Evolutionary conservation across 2,113 vertebrate species (phyloP).

Genomic region (Falcunculus frontatus): DNA sequence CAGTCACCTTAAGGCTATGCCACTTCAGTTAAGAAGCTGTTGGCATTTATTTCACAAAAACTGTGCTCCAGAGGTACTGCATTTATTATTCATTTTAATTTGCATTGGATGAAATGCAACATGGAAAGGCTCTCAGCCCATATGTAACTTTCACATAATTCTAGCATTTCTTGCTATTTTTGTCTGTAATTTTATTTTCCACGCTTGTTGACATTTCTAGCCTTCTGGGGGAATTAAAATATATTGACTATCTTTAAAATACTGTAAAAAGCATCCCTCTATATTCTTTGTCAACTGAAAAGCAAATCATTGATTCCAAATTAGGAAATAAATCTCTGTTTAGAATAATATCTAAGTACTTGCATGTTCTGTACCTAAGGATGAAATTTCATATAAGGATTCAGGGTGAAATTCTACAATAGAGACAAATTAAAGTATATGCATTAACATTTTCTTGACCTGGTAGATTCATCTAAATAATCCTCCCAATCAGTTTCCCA

Average conservation of each 20-base stretch:
- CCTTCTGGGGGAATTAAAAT: not conserved
- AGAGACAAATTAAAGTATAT: not conserved
- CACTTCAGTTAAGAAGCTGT: not conserved
- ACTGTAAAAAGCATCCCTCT: not conserved
- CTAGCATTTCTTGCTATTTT: constrained; percentile 6
- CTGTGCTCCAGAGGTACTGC: not conserved
- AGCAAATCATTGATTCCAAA: not conserved
- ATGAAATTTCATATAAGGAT: not conserved
- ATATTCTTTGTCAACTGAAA: not conserved
- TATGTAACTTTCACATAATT: not conserved
- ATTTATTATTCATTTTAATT: constrained; percentile 27
- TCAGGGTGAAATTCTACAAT: not conserved
- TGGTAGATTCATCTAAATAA: not conserved
- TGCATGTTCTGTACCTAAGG: not conserved
- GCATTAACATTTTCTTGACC: not conserved
- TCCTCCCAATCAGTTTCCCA: not conserved
- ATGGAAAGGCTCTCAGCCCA: not conserved
- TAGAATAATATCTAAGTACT: not conserved
- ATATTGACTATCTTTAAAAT: not conserved
- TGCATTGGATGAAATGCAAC: not conserved
- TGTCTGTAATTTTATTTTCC: not conserved
- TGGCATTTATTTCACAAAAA: constrained; percentile 19
- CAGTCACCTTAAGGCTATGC: constrained; percentile 1
- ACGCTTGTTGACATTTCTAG: not conserved
- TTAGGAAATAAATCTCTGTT: not conserved